These are phyloP conservation scores for Melanotaenia maccullochi DNA, from an alignment of 2,797 vertebrate species.

Conservation along the genomic window DNA sequence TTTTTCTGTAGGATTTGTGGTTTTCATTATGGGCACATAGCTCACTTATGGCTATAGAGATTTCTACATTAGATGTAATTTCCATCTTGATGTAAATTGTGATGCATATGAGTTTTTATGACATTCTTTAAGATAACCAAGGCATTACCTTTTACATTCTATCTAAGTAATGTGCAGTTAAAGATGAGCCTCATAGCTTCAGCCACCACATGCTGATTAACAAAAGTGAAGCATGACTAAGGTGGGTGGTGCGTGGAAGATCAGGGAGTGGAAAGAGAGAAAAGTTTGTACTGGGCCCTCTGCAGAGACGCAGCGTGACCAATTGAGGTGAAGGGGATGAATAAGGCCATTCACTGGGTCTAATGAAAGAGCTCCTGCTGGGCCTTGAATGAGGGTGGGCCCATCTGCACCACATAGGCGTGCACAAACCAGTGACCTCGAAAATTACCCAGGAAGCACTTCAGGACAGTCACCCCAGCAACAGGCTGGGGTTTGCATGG, in stretches of 20 bases:
- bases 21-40: not conserved
- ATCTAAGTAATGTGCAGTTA: constrained; percentile 44
- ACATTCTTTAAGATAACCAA: constrained; percentile 27
- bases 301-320: constrained; percentile 80
- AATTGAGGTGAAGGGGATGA: constrained; percentile 83
- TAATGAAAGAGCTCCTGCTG: constrained; percentile 84
- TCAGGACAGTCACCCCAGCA: constrained; percentile 84
- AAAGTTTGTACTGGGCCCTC: constrained; percentile 81
- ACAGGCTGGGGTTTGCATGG: constrained; percentile 82
- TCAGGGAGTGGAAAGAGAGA: constrained; percentile 69
- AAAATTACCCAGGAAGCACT: constrained; percentile 88
- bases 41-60: not conserved
- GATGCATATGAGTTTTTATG: constrained; percentile 3
- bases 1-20: not conserved
- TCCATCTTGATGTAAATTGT: not conserved
- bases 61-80: not conserved
- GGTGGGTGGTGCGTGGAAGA: constrained; percentile 77
- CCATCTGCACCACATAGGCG: constrained; percentile 84
- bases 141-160: constrained; percentile 23
- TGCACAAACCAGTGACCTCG: constrained; percentile 88
- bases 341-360: constrained; percentile 82
- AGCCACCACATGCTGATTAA: constrained; percentile 62
- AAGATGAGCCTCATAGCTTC: constrained; percentile 47
- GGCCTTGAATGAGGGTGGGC: constrained; percentile 82
- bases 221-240: constrained; percentile 78